Conservation (phyloP, 2,113 vertebrate species). For the Atrichornis clamosus region DNA sequence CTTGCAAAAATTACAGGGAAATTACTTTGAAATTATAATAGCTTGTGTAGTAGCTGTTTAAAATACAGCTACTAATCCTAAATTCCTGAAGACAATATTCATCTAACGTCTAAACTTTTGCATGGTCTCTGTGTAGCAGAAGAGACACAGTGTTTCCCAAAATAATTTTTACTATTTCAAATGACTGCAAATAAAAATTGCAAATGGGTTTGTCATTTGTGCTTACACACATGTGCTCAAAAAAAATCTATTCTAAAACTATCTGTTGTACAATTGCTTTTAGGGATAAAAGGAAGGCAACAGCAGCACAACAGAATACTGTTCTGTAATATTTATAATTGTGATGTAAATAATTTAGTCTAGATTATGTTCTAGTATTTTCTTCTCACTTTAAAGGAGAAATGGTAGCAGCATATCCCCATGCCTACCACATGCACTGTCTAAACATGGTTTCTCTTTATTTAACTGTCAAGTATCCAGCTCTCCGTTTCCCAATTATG, state of each 20-base stretch:
- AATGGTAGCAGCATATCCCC: background rate
- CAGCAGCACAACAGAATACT: background rate
- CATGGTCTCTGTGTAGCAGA: background rate
- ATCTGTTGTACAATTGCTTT: background rate
- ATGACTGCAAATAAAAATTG: background rate
- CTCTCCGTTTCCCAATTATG: background rate
- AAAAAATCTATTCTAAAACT: background rate
- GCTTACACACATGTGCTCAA: background rate
- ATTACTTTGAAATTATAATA: background rate
- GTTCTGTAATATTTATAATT: slow-evolving; percentile 26
- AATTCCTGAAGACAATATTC: background rate
- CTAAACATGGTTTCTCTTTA: background rate
- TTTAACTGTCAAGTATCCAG: background rate
- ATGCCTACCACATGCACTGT: background rate
- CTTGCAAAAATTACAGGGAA: background rate
- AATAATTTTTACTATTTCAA: background rate
- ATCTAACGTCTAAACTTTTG: background rate
- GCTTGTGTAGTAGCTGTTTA: background rate
- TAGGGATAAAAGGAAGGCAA: background rate
- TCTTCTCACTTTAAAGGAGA: background rate
- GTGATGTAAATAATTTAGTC: slow-evolving; percentile 44
- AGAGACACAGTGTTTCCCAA: background rate
- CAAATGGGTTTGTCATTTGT: background rate
- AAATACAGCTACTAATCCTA: background rate
- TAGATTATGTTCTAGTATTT: background rate